Percentiles rank a stretch among this genome's conserved stretches.
phyloP scores from a whole-genome alignment of 2,888 invertebrate species.

The Gortyna flavago region DNA sequence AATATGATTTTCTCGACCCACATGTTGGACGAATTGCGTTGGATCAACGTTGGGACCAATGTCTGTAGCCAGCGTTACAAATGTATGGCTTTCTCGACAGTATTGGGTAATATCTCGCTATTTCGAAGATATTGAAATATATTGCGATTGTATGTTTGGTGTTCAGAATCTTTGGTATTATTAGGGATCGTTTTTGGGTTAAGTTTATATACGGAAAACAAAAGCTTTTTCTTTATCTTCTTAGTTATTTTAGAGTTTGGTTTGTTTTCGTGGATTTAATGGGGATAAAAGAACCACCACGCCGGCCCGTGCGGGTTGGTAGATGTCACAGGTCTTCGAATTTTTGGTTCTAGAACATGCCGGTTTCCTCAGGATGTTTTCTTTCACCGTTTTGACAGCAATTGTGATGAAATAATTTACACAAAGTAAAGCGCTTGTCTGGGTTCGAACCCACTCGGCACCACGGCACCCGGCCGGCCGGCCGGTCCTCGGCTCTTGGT shows the following conservation, averaged over 20 bases:
- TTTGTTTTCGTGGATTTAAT: neutral
- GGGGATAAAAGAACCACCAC: neutral
- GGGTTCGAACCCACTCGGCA: too few relatives aligned
- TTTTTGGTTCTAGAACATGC: neutral
- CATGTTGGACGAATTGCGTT: neutral
- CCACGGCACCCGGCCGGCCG: too few relatives aligned
- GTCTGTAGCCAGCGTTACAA: neutral
- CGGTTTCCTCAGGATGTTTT: neutral
- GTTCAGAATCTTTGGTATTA: slow-evolving; percentile 4
- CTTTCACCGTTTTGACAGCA: neutral
- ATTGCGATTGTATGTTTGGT: neutral
- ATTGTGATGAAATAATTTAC: too few relatives aligned
- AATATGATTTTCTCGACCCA: neutral
- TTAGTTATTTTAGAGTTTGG: neutral
- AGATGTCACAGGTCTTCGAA: neutral
- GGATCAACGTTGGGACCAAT: neutral
- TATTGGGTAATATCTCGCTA: slow-evolving; percentile 14
- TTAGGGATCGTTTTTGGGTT: neutral
- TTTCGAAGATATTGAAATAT: slow-evolving; percentile 16
- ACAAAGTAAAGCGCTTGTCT: too few relatives aligned
- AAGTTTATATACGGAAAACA: neutral
- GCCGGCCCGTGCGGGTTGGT: neutral
- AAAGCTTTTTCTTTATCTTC: neutral
- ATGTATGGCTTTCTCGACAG: slow-evolving; percentile 13
- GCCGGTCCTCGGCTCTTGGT: too few relatives aligned